A percentile compares a stretch with the other conserved stretches of the same genome.
Conservation (phyloP, 1,140 invertebrate genomes). For the Magallana ariakensis region DNA sequence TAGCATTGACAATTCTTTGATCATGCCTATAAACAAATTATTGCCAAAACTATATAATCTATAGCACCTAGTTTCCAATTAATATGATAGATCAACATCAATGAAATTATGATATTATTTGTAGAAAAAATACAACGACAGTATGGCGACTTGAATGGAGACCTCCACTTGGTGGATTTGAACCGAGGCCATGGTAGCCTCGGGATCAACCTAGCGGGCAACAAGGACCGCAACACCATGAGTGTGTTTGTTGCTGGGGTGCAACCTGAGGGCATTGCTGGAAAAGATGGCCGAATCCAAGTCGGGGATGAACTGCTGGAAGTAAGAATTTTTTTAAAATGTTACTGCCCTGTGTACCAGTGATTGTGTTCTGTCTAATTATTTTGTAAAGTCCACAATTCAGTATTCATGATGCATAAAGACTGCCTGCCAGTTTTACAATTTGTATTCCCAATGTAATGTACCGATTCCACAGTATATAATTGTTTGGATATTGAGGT, state of each 20-base stretch:
- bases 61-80: too few relatives aligned
- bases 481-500: too few relatives aligned
- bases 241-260: conserved; percentile 97
- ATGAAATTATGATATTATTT: background rate
- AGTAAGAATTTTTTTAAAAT: conserved; percentile 81
- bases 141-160: conserved; percentile 89
- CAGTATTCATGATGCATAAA: too few relatives aligned
- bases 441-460: too few relatives aligned
- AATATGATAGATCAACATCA: too few relatives aligned
- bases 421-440: too few relatives aligned
- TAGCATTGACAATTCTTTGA: too few relatives aligned
- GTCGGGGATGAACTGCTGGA: conserved; percentile 98
- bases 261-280: conserved; percentile 91
- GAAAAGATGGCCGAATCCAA: conserved; percentile 87
- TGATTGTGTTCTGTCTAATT: too few relatives aligned
- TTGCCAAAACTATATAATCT: too few relatives aligned
- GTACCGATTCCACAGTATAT: too few relatives aligned
- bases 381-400: too few relatives aligned
- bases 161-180: conserved; percentile 86
- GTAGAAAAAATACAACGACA: conserved; percentile 95
- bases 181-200: conserved; percentile 83
- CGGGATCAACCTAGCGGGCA: conserved; percentile 95
- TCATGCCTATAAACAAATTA: too few relatives aligned
- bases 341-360: background rate
- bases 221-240: conserved; percentile 96